phyloP scores from a whole-genome alignment of 2,888 invertebrate species.

The Liopterus haemorrhoidalis region DNA sequence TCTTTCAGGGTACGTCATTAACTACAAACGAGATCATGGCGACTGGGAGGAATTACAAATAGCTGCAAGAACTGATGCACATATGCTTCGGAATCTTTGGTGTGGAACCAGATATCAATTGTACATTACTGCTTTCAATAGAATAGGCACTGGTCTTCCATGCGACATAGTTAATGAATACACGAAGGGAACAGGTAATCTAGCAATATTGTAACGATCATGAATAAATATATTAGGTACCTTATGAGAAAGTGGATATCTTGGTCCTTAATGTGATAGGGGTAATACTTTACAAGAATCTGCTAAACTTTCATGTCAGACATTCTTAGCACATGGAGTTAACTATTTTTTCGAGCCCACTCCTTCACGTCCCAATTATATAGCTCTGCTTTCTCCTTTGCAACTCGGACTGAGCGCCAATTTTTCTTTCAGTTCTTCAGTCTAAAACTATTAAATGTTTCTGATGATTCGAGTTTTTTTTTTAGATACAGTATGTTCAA shows the following conservation, averaged over 20 bases:
- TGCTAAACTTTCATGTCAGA: too few relatives aligned
- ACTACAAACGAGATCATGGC: conserved; percentile 83
- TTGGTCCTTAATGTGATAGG: too few relatives aligned
- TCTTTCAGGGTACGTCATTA: conserved; percentile 77
- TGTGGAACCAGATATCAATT: conserved; percentile 84
- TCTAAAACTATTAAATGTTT: conserved; percentile 3
- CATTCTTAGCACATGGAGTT: too few relatives aligned
- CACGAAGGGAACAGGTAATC: conserved; percentile 69
- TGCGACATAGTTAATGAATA: conserved; percentile 83
- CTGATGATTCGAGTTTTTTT: conserved; percentile 3
- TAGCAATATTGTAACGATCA: neutral
- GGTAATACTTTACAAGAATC: too few relatives aligned
- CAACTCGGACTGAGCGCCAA: too few relatives aligned
- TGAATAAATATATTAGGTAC: neutral
- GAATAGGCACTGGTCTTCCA: conserved; percentile 82
- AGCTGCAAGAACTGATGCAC: conserved; percentile 72
- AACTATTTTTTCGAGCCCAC: too few relatives aligned
- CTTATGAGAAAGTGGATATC: too few relatives aligned
- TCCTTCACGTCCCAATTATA: too few relatives aligned
- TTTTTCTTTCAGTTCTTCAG: neutral
- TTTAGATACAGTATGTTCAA: neutral
- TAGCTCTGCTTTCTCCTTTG: too few relatives aligned
- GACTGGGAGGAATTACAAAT: conserved; percentile 90
- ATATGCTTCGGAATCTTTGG: conserved; percentile 75
- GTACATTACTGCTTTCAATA: conserved; percentile 84